Evolutionary conservation across 2,888 invertebrate genomes (phyloP), one percentile per base, ranked within the genome.

Genomic region (Venusia cambrica): DNA sequence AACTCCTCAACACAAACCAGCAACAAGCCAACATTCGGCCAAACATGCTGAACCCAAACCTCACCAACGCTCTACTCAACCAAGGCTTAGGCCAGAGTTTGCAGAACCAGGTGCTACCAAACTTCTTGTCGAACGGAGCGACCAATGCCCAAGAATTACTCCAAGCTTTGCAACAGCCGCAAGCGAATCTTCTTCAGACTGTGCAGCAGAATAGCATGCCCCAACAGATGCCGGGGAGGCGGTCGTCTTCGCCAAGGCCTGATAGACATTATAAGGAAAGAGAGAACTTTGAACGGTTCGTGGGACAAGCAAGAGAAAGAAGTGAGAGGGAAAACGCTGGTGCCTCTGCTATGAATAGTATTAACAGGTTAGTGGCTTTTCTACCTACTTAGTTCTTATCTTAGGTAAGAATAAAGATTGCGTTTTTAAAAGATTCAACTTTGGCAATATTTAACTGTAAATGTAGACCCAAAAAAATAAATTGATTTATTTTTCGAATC

Each of bases 131-230:
- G 18, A 93, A 91, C 60, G 91, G 91, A 20, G 85, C 89, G 19
- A 84, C 91, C 21, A 91, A 92, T 51, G 91, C 91, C 5, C 94
- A 94, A 62, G 94, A 94, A 63, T 73, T 94, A 40, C 81, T 94
- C 8, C 93, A 92, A 62, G 93, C 93, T 2, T 78, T 94, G 9
- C 50, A 51, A 16, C 75, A 70, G 38, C 89, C 93, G 17, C 83
- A 77, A 57, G 62, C 61, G 29, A 88, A 88, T 43, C 71, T 88
- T 33, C 72, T 87, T 48, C 83, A 87, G 48, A 87, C 87, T 8
- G 87, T 84, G 0, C 84, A 85, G 47, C 80, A 88, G 67, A 81
- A 87, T 46, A 84, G 49, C 57, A 67, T 84, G 73, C 76, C 85
- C 19, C 78, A 88, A 53, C 83, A 83, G 54, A 81, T 84, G 83